Evolutionary conservation across 2,797 vertebrate species (phyloP).

Genomic region (Botia kubotai): DNA sequence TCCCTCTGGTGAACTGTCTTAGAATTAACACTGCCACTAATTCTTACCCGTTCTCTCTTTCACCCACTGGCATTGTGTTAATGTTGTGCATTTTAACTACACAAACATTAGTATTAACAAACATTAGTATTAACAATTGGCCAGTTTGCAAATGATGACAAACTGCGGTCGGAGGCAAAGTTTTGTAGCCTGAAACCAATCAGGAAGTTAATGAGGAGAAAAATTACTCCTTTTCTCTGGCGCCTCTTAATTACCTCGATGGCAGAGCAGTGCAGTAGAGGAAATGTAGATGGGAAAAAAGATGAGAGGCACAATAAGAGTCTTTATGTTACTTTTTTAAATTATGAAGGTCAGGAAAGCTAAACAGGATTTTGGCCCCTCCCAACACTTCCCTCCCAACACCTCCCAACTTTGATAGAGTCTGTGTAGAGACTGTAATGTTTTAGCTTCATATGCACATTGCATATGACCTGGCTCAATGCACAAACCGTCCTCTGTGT

Average conservation of each 20-base stretch:
- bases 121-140: constrained; percentile 98
- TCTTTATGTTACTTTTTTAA: constrained; percentile 72
- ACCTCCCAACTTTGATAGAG: constrained; percentile 76
- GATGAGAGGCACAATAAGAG: constrained; percentile 72
- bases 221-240: constrained; percentile 87
- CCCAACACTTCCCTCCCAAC: constrained; percentile 70
- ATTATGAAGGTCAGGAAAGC: constrained; percentile 84
- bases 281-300: constrained; percentile 78
- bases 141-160: constrained; percentile 97
- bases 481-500: constrained; percentile 37
- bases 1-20: constrained; percentile 88
- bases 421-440: constrained; percentile 44
- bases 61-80: constrained; percentile 78
- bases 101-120: constrained; percentile 99
- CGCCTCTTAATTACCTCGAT: constrained; percentile 87
- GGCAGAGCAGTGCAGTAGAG: constrained; percentile 72
- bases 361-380: constrained; percentile 72
- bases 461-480: constrained; percentile 43
- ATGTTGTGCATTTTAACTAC: constrained; percentile 95
- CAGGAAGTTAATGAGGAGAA: constrained; percentile 99
- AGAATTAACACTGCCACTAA: constrained; percentile 89
- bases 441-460: constrained; percentile 37
- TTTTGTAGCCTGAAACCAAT: constrained; percentile 95
- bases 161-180: constrained; percentile 88
- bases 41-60: constrained; percentile 71